Conservation (phyloP, 2,888 invertebrate species). For the Dicyrtomina minuta region DNA sequence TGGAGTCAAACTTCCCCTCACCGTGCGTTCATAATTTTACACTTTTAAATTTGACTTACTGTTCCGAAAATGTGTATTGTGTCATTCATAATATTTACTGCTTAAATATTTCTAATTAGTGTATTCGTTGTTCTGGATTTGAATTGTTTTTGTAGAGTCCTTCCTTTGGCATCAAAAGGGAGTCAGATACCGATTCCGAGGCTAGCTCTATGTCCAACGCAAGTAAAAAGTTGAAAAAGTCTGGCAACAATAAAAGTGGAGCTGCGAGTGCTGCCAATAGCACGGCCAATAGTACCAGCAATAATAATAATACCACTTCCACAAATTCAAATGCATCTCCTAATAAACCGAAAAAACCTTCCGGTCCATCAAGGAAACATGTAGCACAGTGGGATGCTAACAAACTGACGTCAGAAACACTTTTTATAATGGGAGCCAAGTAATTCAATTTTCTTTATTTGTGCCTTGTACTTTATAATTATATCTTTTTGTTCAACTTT, state of each 20-base stretch:
- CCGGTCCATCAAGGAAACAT: constrained; percentile 53
- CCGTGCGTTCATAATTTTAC: constrained; percentile 36
- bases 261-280: constrained; percentile 15
- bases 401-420: constrained; percentile 68
- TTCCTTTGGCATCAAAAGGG: constrained; percentile 65
- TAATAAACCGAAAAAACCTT: constrained; percentile 52
- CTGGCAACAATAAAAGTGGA: constrained; percentile 45
- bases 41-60: neutral
- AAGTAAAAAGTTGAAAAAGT: constrained; percentile 53
- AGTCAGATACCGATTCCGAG: constrained; percentile 68
- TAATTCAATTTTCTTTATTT: constrained; percentile 52
- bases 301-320: constrained; percentile 40
- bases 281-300: constrained; percentile 42
- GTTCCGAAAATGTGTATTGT: neutral
- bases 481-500: neutral
- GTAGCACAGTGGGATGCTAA: constrained; percentile 72
- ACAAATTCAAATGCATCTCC: constrained; percentile 41
- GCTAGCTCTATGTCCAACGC: constrained; percentile 57
- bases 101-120: neutral
- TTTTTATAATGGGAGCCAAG: constrained; percentile 79
- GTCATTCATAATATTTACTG: too few species aligned
- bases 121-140: neutral
- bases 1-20: constrained; percentile 50
- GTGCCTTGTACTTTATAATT: neutral
- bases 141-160: constrained; percentile 58